phyloP scores from a whole-genome alignment of 1,140 invertebrate species.

The Sarcophaga bullata region DNA sequence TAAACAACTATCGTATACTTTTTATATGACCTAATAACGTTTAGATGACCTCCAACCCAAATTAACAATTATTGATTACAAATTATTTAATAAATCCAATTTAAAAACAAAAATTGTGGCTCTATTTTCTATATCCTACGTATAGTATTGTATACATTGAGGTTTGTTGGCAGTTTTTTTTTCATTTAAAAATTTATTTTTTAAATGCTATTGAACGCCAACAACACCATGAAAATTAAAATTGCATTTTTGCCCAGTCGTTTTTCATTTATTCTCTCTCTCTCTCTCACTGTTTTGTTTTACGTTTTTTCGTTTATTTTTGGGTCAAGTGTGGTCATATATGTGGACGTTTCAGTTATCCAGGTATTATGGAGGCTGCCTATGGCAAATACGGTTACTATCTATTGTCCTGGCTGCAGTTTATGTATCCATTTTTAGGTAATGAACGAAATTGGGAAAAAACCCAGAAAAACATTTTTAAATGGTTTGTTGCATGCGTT shows the following conservation, averaged over 20 bases:
- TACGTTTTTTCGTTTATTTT: slow-evolving; percentile 25
- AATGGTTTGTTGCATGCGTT: background rate
- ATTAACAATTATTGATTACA: no score
- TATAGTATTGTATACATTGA: background rate
- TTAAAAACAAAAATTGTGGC: no score
- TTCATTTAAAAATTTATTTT: background rate
- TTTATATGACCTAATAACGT: no score
- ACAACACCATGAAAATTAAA: background rate
- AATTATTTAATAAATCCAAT: no score
- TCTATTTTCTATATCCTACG: no score
- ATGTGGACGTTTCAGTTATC: slow-evolving; percentile 85
- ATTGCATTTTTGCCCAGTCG: background rate
- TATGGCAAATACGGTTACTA: slow-evolving; percentile 85
- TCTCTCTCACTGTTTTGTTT: background rate
- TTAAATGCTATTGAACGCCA: background rate
- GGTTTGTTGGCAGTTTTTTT: background rate
- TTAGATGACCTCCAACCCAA: no score
- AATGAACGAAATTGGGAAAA: slow-evolving; percentile 56
- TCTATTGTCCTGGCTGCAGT: slow-evolving; percentile 81
- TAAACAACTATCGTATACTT: no score
- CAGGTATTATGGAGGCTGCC: slow-evolving; percentile 84
- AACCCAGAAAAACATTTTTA: background rate
- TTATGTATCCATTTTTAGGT: slow-evolving; percentile 90
- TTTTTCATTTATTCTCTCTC: background rate
- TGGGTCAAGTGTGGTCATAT: slow-evolving; percentile 76